Evolutionary conservation across 2,797 vertebrate species (phyloP), one percentile per base, ranked within the genome.

Genomic region (Lagodon rhomboides): DNA sequence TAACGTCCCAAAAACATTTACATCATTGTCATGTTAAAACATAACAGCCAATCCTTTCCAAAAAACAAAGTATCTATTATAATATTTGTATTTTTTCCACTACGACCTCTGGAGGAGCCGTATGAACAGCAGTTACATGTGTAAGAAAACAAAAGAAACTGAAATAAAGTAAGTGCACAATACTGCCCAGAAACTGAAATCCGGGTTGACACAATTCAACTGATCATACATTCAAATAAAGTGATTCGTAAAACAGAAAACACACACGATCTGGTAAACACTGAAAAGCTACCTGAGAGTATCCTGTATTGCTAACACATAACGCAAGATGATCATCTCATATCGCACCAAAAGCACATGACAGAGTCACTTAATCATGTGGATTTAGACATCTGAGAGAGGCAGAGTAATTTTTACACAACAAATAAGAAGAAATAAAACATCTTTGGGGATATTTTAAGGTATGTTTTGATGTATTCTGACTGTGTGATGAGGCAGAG

Each of bases 391-490:
- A 15, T 27, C 16, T 44, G 23, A 59, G 27, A 27, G 10, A 3
- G 27, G 13, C 23, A 27, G 17, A 50, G 18, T 20, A 30, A 68
- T 20, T 54, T 12, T 82, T 54, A n/a, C 12, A 30, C 23, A 70
- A 13, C 2, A 75, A 25, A 64, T 61, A 41, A 66, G 6, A 41
- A 6, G 59, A 65, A 20, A 30, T 27, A 9, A 9, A 10, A 4
- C 8, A 43, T 53, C 5, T 73, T n/a, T 46, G 30, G 49, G 9
- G 20, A 20, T 75, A 62, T 49, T 59, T 71, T 55, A 46, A 76
- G 65, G 74, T 67, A 12, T 77, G n/a, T 70, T 79, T 75, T 63
- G 25, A 77, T 51, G 71, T 79, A 30, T 68, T 80, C n/a, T 44
- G 63, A 51, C 25, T 12, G 38, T 78, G 63, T 69, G 65, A 83